Evolutionary conservation across 2,797 vertebrate genomes (phyloP).

Genomic region (Xiphorhynchus erythropygius): DNA sequence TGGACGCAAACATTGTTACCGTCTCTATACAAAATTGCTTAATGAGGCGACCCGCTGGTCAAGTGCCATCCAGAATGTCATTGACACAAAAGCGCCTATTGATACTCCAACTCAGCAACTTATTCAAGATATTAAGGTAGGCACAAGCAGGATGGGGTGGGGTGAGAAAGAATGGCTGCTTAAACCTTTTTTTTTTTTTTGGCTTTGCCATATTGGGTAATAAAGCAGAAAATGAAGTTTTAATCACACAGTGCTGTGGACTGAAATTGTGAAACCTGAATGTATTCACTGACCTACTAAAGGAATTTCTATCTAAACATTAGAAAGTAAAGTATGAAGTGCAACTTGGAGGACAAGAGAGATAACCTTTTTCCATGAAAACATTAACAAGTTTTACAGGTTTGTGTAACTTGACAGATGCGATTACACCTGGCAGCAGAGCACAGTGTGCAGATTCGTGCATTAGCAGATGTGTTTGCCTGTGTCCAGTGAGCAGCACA

Average conservation of each 20-base stretch:
- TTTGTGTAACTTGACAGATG: background rate
- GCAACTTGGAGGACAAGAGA: background rate
- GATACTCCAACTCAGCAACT: constrained; percentile 97
- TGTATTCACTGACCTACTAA: background rate
- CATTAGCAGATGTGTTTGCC: background rate
- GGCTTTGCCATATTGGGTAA: background rate
- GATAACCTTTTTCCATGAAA: background rate
- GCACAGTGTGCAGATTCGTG: background rate
- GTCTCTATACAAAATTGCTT: constrained; percentile 91
- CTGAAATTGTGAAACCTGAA: background rate
- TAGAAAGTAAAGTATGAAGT: background rate
- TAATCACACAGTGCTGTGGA: background rate
- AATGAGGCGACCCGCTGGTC: constrained; percentile 93
- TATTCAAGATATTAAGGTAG: constrained; percentile 95
- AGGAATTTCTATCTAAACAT: background rate
- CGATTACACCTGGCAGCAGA: background rate
- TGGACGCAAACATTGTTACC: constrained; percentile 92
- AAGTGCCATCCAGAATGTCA: constrained; percentile 91
- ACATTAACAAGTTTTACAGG: background rate
- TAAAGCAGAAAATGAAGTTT: background rate
- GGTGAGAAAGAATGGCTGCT: background rate
- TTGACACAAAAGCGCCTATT: constrained; percentile 92
- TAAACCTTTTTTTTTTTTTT: background rate
- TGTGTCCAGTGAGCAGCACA: background rate
- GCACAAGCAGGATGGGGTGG: background rate